Base-by-base conservation (phyloP, 2,797 vertebrate genomes). In the Prionace glauca region DNA sequence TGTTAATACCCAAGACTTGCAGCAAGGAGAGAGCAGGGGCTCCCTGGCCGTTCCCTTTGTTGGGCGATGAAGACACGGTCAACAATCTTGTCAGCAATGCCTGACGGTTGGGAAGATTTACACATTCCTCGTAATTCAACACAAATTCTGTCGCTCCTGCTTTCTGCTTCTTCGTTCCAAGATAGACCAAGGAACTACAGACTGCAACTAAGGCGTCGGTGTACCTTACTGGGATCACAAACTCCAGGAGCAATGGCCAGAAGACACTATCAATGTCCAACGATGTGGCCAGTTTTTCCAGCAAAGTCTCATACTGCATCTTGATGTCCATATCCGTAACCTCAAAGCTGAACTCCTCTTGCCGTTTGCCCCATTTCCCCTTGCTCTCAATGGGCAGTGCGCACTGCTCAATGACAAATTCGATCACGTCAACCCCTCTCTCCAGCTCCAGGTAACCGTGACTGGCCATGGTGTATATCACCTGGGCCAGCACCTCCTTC, bases 161-260 rank as follows among this genome's bases (percentile, higher is more conserved):
- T 74, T 74, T 29, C 71, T 77, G 93, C 12, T 95, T 95, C 71
- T 95, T 95, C 2, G 24, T 74, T 14, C 93, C 93, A 3, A 95
- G 93, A 14, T 95, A 20, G 11, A 72, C 69, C 71, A 95, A 32
- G 93, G 69, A 74, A 32, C 93, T n/a, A 24, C 93, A 95, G 41
- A 95, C 41, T 3, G 26, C 29, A 18, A 45, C 71, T 41, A 95
- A 77, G 12, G 93, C 93, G 3, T 77, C 60, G 1, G 93, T 95
- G 45, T 77, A 95, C 26, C 71, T 50, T 10, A 72, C 29, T 50
- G 93, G 69, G 26, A 77, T n/a, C 12, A 95, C 93, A 74, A 95
- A 77, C 93, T 95, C 93, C 11, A 95, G 20, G 3, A 95, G 69
- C 41, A 74, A 45, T 32, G 93, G 93, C 93, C 93, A 95, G 45